Base-by-base conservation (phyloP, 1,140 invertebrate species). In the Helicoverpa zea region DNA sequence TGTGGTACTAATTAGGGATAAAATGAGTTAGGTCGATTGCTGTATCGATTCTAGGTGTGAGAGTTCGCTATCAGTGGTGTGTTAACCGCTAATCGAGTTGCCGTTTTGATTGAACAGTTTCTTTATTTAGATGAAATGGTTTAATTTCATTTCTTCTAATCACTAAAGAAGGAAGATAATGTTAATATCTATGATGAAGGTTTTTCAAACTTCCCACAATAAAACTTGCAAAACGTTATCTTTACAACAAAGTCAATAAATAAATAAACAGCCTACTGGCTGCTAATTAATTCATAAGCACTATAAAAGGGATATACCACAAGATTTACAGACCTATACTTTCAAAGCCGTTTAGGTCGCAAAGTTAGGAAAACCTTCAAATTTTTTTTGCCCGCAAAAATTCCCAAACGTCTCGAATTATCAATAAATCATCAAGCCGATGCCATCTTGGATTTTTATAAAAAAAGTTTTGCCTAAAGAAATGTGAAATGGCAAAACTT, bases 391-490 rank as follows among this genome's bases (percentile, higher is more conserved):
- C 61, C 75, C 75, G 75, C 75, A 16, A 77, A 66, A 77, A 43
- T 66, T 43, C 75, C 47, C 14, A 47, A 77, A 77, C 49, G 75
- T 14, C 59, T 49, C 51, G 23, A 77, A 18, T 77, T 56, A 43
- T 77, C 54, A 77, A 77, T 77, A 77, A 77, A 77, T 77, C 75
- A 77, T 64, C 14, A 47, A 77, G 66, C 47, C 74, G 14, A 29
- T 61, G 51, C 59, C 75, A 77, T 77, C 12, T 64, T 77, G 54
- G 61, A 66, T 66, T 66, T 77, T 61, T 77, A 56, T 54, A 64
- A 77, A 77, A 23, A 77, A 77, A 77, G 23, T 77, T 77, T 77
- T 30, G 61, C 51, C 7, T 29, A 10, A 52, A 35, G 59, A 77
- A 77, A 66, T 66, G 75, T 77, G 54, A 64, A 77, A 77, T 77